These are phyloP conservation scores for Parnassius mnemosyne DNA, from an alignment of 2,888 invertebrate species.

Conservation along the genomic window DNA sequence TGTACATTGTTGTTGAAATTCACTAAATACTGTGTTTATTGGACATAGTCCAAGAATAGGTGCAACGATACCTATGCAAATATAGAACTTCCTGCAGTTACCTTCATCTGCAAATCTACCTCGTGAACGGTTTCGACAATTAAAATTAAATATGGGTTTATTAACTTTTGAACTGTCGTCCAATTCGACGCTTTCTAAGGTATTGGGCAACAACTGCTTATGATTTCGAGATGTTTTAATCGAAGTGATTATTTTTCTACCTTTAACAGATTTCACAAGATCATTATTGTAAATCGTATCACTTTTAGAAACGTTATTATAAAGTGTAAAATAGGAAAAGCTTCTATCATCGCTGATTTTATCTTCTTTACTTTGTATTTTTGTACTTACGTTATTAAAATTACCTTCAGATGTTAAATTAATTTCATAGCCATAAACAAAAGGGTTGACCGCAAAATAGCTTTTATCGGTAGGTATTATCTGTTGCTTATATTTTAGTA, in stretches of 20 bases:
- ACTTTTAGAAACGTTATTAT: too few species aligned
- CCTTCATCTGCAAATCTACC: constrained; percentile 70
- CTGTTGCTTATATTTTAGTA: too few species aligned
- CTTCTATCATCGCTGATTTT: neutral
- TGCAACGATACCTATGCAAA: constrained; percentile 58
- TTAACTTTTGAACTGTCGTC: neutral
- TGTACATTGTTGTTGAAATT: constrained; percentile 67
- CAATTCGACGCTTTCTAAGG: neutral
- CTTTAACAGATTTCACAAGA: too few species aligned
- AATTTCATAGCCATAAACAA: too few species aligned
- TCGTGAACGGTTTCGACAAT: constrained; percentile 46
- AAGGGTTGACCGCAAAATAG: too few species aligned
- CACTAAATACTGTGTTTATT: constrained; percentile 65
- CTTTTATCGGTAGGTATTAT: too few species aligned
- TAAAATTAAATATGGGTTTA: constrained; percentile 29
- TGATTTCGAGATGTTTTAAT: neutral
- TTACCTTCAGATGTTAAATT: constrained; percentile 29
- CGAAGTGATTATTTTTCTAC: too few species aligned
- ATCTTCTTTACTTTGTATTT: neutral
- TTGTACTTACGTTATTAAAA: constrained; percentile 34
- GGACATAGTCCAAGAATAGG: constrained; percentile 61
- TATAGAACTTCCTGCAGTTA: constrained; percentile 76
- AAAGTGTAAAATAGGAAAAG: neutral
- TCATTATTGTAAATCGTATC: too few species aligned
- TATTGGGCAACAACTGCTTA: neutral